Evolutionary conservation across 1,140 invertebrate species (phyloP).

Genomic region (Conus ventricosus): DNA sequence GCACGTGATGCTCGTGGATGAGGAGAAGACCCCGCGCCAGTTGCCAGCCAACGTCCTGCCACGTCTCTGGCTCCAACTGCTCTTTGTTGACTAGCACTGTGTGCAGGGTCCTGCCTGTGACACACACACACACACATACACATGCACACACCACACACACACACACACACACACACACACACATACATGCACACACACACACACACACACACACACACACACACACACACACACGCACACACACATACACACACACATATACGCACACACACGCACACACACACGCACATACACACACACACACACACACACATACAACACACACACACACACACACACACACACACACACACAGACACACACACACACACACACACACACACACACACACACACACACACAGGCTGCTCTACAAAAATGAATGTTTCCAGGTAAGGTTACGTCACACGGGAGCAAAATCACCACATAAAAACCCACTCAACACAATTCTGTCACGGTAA

Average conservation of each 20-base stretch:
- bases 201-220: too few relatives aligned
- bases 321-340: not conserved
- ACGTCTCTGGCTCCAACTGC: constrained; percentile 16
- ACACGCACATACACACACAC: too few relatives aligned
- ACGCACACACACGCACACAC: not conserved
- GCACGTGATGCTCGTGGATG: constrained; percentile 42
- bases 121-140: not conserved
- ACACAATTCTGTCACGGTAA: too few relatives aligned
- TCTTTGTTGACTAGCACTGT: constrained; percentile 45
- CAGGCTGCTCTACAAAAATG: too few relatives aligned
- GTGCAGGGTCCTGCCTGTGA: constrained; percentile 37
- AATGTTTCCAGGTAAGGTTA: too few relatives aligned
- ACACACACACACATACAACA: not conserved
- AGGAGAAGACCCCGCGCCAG: constrained; percentile 41
- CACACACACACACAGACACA: too few relatives aligned
- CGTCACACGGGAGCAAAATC: too few relatives aligned
- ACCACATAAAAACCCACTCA: too few relatives aligned
- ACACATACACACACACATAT: not conserved
- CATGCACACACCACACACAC: too few relatives aligned
- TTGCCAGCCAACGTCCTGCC: constrained; percentile 46
- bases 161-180: not conserved
- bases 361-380: not conserved
- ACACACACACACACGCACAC: not conserved
- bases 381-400: too few relatives aligned
- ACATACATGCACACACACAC: not conserved